Evolutionary conservation across 2,888 invertebrate genomes (phyloP), one percentile per base, ranked within the genome.

Genomic region (Xestia sexstrigata): DNA sequence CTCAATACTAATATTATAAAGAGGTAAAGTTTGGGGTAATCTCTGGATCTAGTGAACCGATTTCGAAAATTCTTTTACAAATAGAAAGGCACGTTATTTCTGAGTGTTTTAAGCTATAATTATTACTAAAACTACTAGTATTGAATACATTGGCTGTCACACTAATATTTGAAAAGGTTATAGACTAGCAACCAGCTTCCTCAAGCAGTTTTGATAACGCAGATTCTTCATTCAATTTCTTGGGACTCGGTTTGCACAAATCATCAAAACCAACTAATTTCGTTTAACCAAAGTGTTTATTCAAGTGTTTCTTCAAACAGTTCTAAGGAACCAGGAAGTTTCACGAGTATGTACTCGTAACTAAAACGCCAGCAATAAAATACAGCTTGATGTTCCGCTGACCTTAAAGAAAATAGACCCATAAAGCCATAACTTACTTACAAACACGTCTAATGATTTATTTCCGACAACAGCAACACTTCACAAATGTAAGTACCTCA

Each of bases 381-480:
- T 62, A 58, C 26, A 42, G 3, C 45, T 45, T 45, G 6, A 69
- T 81, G 62, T 70, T 70, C 63, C 35, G 45, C 63, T 71, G 75
- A 75, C 82, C 76, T 74, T 85, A 74, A 71, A 75, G 42, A 65
- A 70, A 73, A 82, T 73, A 76, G n/a, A 65, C 63, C 15, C 42
- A 49, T 76, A 49, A 26, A 49, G 26, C 23, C 78, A 11, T 81
- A 63, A 68, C 67, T 47, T 63, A 68, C 39, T 55, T 65, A 42
- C 42, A 76, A 62, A 71, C 76, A 70, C 78, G 23, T 70, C 68
- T 73, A 74, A 85, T 79, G 78, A 83, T 83, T 75, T 76, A 79
- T 72, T 65, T 77, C 85, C 70, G 67, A 78, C 84, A 78, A 66
- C 62, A 74, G 75, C 84, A 78, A 66, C 62, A 74, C 60, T 73